A percentile compares a stretch with the other conserved stretches of the same genome.
Conservation (phyloP, 2,797 vertebrate species). For the Pachyuromys duprasi region DNA sequence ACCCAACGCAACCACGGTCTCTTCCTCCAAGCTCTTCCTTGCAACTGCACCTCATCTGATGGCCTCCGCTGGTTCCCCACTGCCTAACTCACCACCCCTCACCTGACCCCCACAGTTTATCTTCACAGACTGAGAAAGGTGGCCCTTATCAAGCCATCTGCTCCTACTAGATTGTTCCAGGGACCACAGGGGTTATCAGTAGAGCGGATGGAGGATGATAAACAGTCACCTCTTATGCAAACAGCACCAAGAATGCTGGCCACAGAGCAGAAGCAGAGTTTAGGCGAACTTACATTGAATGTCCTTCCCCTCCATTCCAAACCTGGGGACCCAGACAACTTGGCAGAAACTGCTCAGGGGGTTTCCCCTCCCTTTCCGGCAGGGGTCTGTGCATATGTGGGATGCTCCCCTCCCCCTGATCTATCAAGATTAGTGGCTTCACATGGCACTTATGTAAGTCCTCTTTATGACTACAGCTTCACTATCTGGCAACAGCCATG, state of each 20-base stretch:
- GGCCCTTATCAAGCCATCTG: constrained; percentile 85
- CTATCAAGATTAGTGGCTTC: background rate
- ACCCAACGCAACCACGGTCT: background rate
- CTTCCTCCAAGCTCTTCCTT: background rate
- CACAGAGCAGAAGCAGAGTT: constrained; percentile 31
- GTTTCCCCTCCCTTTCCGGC: background rate
- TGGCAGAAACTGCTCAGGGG: background rate
- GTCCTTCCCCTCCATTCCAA: background rate
- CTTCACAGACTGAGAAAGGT: constrained; percentile 84
- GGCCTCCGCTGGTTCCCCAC: constrained; percentile 79
- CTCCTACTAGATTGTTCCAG: constrained; percentile 87
- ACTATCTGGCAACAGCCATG: background rate
- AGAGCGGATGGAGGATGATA: constrained; percentile 91
- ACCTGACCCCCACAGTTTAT: constrained; percentile 84
- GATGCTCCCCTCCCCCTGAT: background rate
- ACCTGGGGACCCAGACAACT: background rate
- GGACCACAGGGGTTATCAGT: constrained; percentile 92
- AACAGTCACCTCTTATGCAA: constrained; percentile 82
- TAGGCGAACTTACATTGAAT: constrained; percentile 10
- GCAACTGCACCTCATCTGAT: constrained; percentile 55
- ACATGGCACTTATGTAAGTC: rapidly evolving
- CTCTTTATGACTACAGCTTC: background rate
- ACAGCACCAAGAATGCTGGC: constrained; percentile 72
- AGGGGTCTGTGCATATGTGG: background rate
- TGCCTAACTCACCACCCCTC: constrained; percentile 31